phyloP scores from a whole-genome alignment of 1,140 invertebrate genomes.

The Plodia interpunctella region DNA sequence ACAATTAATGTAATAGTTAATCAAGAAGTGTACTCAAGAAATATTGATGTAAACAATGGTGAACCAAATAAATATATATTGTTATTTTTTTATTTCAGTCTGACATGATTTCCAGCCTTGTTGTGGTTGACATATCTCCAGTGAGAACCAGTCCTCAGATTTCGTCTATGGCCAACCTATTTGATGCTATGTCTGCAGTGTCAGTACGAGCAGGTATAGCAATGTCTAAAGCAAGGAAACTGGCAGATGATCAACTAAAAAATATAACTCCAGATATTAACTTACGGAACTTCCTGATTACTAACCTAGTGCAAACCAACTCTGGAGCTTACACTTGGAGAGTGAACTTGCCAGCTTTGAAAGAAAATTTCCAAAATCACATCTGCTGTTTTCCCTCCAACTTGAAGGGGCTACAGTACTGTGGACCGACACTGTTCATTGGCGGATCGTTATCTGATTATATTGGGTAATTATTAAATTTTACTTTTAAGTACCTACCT shows the following conservation, averaged over 20 bases:
- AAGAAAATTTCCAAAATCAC: conserved; percentile 80
- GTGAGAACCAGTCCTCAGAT: conserved; percentile 81
- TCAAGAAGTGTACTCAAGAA: too few relatives aligned
- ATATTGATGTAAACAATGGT: too few relatives aligned
- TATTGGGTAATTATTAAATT: conserved; percentile 79
- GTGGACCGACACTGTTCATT: conserved; percentile 88
- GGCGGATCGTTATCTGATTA: conserved; percentile 88
- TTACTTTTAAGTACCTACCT: too few relatives aligned
- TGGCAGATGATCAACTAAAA: conserved; percentile 74
- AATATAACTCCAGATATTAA: conserved; percentile 57
- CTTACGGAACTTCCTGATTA: conserved; percentile 83
- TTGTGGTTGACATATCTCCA: conserved; percentile 92
- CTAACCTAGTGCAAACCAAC: conserved; percentile 84
- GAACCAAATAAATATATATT: too few relatives aligned
- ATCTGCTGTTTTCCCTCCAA: conserved; percentile 80
- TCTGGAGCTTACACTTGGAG: conserved; percentile 83
- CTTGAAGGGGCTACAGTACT: conserved; percentile 76
- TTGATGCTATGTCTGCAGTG: conserved; percentile 81
- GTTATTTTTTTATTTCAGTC: conserved; percentile 81
- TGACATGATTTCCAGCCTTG: conserved; percentile 85
- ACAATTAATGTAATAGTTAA: too few relatives aligned
- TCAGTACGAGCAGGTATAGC: conserved; percentile 78
- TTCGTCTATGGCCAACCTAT: conserved; percentile 79
- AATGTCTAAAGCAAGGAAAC: conserved; percentile 82
- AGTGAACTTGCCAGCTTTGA: conserved; percentile 84